These are phyloP conservation scores for Hyles vespertilio DNA, from an alignment of 1,140 invertebrate genomes.

Conservation along the genomic window DNA sequence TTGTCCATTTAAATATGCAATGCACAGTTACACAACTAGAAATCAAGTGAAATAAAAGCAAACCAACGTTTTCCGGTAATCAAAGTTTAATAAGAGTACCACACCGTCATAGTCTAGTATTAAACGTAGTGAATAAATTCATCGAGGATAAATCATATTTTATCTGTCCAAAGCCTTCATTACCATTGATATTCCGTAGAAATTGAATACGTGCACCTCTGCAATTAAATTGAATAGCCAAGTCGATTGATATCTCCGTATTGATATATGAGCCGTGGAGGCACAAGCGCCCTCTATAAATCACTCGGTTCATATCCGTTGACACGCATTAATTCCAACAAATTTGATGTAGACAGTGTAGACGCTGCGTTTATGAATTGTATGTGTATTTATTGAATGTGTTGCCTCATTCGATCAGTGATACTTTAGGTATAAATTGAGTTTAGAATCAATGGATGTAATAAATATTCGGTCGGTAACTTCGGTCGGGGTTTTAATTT, in stretches of 20 bases:
- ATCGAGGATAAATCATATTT: constrained; percentile 8
- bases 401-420: no score
- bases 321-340: constrained; percentile 24
- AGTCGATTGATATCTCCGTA: constrained; percentile 27
- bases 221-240: constrained; percentile 16
- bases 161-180: constrained; percentile 5
- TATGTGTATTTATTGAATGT: not conserved
- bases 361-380: not conserved
- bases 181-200: constrained; percentile 5
- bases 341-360: constrained; percentile 13
- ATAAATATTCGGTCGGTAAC: no score
- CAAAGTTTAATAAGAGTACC: no score
- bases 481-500: no score
- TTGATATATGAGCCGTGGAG: constrained; percentile 26
- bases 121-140: not conserved
- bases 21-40: no score
- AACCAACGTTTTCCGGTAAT: no score
- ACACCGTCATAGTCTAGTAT: not conserved
- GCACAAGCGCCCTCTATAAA: constrained; percentile 19
- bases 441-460: no score
- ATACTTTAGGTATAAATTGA: no score
- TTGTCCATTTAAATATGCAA: no score
- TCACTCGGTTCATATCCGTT: constrained; percentile 27
- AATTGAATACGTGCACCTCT: constrained; percentile 8
- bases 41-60: no score